A percentile compares a stretch with the other conserved stretches of the same genome.
Conservation (phyloP, 92 coral and sea anemone genomes). For the Meandrina meandrites region DNA sequence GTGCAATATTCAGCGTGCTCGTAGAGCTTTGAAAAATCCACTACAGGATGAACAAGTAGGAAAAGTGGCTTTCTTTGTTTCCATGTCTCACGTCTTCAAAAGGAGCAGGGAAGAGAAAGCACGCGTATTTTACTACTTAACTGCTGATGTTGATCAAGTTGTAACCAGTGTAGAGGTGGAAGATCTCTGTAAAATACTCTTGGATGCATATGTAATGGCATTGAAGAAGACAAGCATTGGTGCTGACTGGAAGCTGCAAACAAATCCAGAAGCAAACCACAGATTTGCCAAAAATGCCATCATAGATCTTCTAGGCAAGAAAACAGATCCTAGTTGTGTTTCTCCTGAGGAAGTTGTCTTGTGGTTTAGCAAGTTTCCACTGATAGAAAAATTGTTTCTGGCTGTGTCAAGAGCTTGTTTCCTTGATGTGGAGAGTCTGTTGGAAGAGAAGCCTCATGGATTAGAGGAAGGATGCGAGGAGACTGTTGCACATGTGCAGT, state of each 20-base stretch:
- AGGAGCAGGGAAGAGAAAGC: constrained; percentile 71
- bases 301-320: constrained; percentile 60
- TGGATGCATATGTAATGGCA: constrained; percentile 75
- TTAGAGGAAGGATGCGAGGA: constrained; percentile 90
- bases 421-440: constrained; percentile 75
- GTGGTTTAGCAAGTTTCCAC: constrained; percentile 78
- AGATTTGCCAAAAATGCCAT: constrained; percentile 79
- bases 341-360: constrained; percentile 55
- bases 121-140: constrained; percentile 61
- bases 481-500: constrained; percentile 79
- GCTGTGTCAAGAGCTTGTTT: constrained; percentile 84
- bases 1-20: constrained; percentile 61
- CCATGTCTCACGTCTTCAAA: constrained; percentile 69
- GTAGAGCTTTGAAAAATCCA: constrained; percentile 43
- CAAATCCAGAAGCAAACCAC: constrained; percentile 54
- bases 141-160: constrained; percentile 72
- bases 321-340: constrained; percentile 65
- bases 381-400: constrained; percentile 79
- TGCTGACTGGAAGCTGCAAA: constrained; percentile 66
- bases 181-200: constrained; percentile 52
- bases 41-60: constrained; percentile 55
- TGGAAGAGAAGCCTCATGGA: constrained; percentile 85
- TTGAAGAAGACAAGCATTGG: constrained; percentile 72
- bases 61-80: constrained; percentile 71
- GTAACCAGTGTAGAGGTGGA: constrained; percentile 63